Evolutionary conservation across 2,888 invertebrate species (phyloP).

Genomic region (Aphodius sticticus): DNA sequence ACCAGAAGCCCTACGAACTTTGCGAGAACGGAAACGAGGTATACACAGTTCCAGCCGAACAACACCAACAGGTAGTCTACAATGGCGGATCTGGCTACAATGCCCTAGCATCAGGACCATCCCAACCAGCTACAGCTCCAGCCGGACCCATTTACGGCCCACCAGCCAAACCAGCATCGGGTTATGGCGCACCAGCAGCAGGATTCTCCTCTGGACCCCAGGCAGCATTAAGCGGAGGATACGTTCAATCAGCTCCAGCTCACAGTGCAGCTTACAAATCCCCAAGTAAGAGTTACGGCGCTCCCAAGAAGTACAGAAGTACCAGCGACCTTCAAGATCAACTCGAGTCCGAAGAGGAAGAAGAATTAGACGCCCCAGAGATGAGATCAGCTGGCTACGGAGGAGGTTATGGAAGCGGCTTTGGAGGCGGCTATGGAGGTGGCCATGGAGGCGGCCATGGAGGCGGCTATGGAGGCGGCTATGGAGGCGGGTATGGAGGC

Average conservation of each 20-base stretch:
- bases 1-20: slow-evolving; percentile 57
- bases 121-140: slow-evolving; percentile 31
- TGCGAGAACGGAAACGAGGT: slow-evolving; percentile 50
- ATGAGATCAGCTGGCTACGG: slow-evolving; percentile 42
- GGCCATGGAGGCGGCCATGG: slow-evolving; percentile 38
- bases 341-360: slow-evolving; percentile 38
- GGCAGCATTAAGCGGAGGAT: background rate
- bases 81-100: slow-evolving; percentile 31
- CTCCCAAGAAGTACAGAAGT: slow-evolving; percentile 12
- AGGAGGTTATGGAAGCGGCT: slow-evolving; percentile 34
- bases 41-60: slow-evolving; percentile 37
- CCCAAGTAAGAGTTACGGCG: slow-evolving; percentile 13
- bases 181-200: slow-evolving; percentile 40
- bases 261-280: slow-evolving; percentile 15
- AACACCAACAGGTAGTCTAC: slow-evolving; percentile 9
- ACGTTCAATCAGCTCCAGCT: slow-evolving; percentile 14
- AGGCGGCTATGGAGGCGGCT: slow-evolving; percentile 32
- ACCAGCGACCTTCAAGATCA: background rate
- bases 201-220: slow-evolving; percentile 33
- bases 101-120: slow-evolving; percentile 22
- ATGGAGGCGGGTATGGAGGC: slow-evolving; percentile 35
- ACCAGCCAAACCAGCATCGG: slow-evolving; percentile 27
- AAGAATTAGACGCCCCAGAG: slow-evolving; percentile 31
- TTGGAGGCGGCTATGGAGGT: too few species aligned
- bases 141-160: slow-evolving; percentile 28